Evolutionary conservation across 1,140 invertebrate genomes (phyloP).

Genomic region (Hormaphis cornu): DNA sequence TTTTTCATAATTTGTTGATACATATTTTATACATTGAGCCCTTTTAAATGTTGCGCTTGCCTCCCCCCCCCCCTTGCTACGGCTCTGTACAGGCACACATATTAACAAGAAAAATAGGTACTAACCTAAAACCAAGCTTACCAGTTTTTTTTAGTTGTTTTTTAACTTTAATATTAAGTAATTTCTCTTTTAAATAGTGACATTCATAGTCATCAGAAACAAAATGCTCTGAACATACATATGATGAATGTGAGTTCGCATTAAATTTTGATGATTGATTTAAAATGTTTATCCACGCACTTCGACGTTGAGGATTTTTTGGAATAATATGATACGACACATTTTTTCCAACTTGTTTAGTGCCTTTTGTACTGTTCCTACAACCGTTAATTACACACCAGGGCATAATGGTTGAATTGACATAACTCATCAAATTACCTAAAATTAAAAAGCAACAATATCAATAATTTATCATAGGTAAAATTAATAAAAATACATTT

Average conservation of each 20-base stretch:
- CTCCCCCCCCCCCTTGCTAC: too few species aligned
- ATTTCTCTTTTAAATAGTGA: slow-evolving; percentile 26
- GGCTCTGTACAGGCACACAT: too few species aligned
- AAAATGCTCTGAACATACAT: slow-evolving; percentile 21
- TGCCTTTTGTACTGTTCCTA: slow-evolving; percentile 9
- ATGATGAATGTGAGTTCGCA: slow-evolving; percentile 15
- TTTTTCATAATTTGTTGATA: too few species aligned
- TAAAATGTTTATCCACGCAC: slow-evolving; percentile 1
- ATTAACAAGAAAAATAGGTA: too few species aligned
- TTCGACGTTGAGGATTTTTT: slow-evolving; percentile 26
- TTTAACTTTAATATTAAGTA: slow-evolving; percentile 24
- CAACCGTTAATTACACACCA: slow-evolving; percentile 10
- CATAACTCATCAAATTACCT: not conserved
- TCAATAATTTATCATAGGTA: not conserved
- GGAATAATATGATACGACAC: slow-evolving; percentile 26
- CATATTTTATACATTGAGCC: too few species aligned
- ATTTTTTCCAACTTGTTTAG: slow-evolving; percentile 11
- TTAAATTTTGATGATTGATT: slow-evolving; percentile 6
- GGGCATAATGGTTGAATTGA: slow-evolving; percentile 8
- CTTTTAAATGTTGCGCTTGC: too few species aligned
- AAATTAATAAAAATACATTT: not conserved
- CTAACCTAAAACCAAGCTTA: too few species aligned
- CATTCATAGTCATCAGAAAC: slow-evolving; percentile 7
- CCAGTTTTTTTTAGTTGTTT: slow-evolving; percentile 28
- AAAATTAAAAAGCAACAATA: not conserved